phyloP scores from a whole-genome alignment of 2,888 invertebrate genomes.

The Palloptera scutellata region DNA sequence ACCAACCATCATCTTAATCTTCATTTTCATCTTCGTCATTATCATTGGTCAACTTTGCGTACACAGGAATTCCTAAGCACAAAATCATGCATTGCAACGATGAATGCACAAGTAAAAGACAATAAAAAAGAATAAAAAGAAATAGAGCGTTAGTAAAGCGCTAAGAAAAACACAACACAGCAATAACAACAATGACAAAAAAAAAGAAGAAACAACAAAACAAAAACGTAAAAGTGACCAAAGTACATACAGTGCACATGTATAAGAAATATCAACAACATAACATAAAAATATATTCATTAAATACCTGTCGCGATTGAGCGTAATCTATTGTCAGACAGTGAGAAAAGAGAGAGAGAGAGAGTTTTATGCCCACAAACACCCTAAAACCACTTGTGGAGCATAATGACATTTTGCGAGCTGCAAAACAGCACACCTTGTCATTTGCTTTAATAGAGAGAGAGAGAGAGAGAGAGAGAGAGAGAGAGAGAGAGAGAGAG shows the following conservation, averaged over 20 bases:
- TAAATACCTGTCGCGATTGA: conserved; percentile 7
- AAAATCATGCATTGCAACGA: conserved; percentile 23
- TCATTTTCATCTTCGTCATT: conserved; percentile 27
- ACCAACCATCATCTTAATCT: conserved; percentile 23
- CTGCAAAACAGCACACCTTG: no score
- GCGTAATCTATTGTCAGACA: not conserved
- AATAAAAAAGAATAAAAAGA: conserved; percentile 21
- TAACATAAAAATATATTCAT: conserved; percentile 13
- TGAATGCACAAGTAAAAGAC: conserved; percentile 19
- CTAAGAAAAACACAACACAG: not conserved
- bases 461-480: no score
- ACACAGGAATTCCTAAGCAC: conserved; percentile 40
- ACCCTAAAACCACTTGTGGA: no score
- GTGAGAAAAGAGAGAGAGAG: no score
- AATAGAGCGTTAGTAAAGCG: not conserved
- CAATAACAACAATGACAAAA: not conserved
- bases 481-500: no score
- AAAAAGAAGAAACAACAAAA: not conserved
- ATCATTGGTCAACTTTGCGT: conserved; percentile 40
- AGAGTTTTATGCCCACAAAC: no score
- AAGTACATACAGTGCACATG: not conserved
- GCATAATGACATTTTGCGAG: no score
- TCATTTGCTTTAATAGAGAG: no score
- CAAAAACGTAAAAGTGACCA: not conserved
- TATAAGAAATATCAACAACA: conserved; percentile 10